phyloP scores from a whole-genome alignment of 2,113 vertebrate species.

The Chionomys nivalis region DNA sequence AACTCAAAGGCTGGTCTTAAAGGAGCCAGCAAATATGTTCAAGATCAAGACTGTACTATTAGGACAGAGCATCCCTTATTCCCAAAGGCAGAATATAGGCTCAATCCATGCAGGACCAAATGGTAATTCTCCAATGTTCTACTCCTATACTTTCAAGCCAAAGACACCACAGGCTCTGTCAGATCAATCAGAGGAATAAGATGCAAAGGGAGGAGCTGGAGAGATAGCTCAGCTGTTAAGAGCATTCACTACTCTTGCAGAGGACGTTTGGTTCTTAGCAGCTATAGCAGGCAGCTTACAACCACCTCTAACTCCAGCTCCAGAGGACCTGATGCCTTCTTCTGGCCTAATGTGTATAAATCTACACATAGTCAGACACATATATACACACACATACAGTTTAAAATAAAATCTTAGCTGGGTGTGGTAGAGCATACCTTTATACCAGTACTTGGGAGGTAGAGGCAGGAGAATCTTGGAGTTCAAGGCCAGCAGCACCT shows the following conservation, averaged over 20 bases:
- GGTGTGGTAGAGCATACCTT: not conserved
- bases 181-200: not conserved
- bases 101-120: not conserved
- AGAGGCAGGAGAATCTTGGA: not conserved
- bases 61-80: conserved; percentile 53
- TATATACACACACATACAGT: not conserved
- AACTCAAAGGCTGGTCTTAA: conserved; percentile 20
- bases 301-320: not conserved
- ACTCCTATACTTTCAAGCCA: not conserved
- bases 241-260: not conserved
- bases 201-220: not conserved
- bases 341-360: not conserved
- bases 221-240: not conserved
- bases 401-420: not conserved
- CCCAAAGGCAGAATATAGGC: not conserved
- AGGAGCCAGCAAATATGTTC: conserved; percentile 21
- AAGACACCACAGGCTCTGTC: not conserved
- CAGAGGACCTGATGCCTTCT: not conserved
- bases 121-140: not conserved
- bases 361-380: not conserved
- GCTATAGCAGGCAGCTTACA: not conserved
- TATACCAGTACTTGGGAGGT: not conserved
- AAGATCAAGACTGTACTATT: not conserved
- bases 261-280: not conserved
- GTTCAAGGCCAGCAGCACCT: not conserved